Evolutionary conservation across 2,888 invertebrate species (phyloP).

Genomic region (Drosophila suboccidentalis): DNA sequence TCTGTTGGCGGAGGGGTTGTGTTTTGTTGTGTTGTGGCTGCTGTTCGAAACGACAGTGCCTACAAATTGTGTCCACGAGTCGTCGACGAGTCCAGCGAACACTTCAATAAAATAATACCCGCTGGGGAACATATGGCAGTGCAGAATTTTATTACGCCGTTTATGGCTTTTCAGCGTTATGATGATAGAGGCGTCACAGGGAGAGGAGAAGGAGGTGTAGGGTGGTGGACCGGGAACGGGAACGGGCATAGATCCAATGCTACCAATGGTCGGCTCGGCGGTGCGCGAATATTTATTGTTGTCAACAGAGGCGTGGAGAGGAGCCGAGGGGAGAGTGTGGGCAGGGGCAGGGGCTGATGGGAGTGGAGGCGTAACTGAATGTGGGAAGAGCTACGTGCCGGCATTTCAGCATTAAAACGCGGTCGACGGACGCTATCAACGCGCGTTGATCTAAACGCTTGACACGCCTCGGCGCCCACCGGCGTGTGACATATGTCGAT

Average conservation of each 20-base stretch:
- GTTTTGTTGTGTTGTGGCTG: neutral
- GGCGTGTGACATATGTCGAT: conserved; percentile 72
- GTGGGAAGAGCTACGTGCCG: conserved; percentile 65
- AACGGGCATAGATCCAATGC: conserved; percentile 12
- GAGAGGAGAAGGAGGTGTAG: neutral
- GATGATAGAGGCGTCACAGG: conserved; percentile 50
- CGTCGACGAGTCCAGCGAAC: conserved; percentile 33
- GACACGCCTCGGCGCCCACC: conserved; percentile 69
- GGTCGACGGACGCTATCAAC: conserved; percentile 68
- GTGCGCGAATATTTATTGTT: conserved; percentile 81
- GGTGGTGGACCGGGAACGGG: neutral
- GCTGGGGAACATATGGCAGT: conserved; percentile 82
- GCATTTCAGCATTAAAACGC: conserved; percentile 72
- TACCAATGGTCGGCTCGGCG: conserved; percentile 46
- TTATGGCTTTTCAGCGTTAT: conserved; percentile 79
- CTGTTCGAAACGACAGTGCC: conserved; percentile 41
- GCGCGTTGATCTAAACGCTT: conserved; percentile 72
- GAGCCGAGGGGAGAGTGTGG: neutral
- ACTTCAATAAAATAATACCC: conserved; percentile 78
- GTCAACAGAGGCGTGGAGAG: conserved; percentile 59
- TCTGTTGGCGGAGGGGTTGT: conserved; percentile 8
- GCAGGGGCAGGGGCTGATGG: neutral
- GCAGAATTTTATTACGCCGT: conserved; percentile 81
- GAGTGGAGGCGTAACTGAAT: conserved; percentile 37
- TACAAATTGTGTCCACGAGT: conserved; percentile 68